These are phyloP conservation scores for Drosophila macrothrix DNA, from an alignment of 2,888 invertebrate species.

Conservation along the genomic window DNA sequence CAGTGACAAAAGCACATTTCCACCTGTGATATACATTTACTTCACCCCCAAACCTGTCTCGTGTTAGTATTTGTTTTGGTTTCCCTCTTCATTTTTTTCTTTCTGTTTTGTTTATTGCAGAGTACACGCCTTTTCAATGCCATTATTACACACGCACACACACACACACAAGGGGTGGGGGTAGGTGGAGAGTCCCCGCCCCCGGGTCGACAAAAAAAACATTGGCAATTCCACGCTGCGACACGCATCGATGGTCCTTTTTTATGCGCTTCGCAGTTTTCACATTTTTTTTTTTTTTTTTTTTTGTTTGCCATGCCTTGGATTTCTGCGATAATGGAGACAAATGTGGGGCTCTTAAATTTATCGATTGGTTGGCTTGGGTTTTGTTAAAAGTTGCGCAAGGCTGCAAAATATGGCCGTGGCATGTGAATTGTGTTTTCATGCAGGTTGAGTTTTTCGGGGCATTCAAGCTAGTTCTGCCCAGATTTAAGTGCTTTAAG, in stretches of 20 bases:
- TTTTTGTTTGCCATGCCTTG: slow-evolving; percentile 49
- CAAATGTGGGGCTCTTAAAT: slow-evolving; percentile 79
- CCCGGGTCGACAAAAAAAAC: slow-evolving; percentile 37
- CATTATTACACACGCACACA: slow-evolving; percentile 29
- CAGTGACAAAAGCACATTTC: slow-evolving; percentile 80
- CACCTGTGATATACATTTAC: slow-evolving; percentile 74
- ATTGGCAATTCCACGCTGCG: slow-evolving; percentile 57
- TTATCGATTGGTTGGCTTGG: slow-evolving; percentile 72
- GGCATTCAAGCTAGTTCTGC: slow-evolving; percentile 1
- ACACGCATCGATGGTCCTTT: slow-evolving; percentile 76
- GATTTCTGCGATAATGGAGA: slow-evolving; percentile 80
- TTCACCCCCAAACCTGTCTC: slow-evolving; percentile 7
- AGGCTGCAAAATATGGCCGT: slow-evolving; percentile 59
- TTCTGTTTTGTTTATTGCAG: slow-evolving; percentile 19
- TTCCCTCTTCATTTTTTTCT: slow-evolving; percentile 4
- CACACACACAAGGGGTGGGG: neutral
- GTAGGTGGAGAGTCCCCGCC: slow-evolving; percentile 28
- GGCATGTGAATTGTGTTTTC: slow-evolving; percentile 67
- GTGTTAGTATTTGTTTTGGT: slow-evolving; percentile 29
- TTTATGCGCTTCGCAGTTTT: slow-evolving; percentile 73
- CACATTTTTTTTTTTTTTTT: slow-evolving; percentile 32
- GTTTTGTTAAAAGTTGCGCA: slow-evolving; percentile 52
- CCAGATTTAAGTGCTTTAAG: slow-evolving; percentile 59
- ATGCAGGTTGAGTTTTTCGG: slow-evolving; percentile 17
- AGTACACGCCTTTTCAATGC: slow-evolving; percentile 72